Conservation (phyloP, 2,797 vertebrate genomes). For the Epinephelus malabaricus region DNA sequence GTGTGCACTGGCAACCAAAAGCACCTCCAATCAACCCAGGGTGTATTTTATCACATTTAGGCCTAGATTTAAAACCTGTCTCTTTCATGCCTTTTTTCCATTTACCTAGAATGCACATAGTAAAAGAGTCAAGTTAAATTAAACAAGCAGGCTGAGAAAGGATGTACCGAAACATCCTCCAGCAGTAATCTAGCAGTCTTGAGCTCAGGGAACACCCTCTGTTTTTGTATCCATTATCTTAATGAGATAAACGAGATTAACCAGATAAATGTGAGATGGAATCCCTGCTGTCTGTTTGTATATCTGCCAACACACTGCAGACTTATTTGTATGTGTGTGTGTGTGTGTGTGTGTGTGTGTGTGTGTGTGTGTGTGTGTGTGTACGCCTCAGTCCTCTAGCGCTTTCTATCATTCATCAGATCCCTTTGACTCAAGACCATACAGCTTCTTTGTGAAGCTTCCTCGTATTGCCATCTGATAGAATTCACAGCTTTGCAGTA, state of each 20-base stretch:
- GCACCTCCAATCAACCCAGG: neutral
- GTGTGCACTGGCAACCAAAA: neutral
- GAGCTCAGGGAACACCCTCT: slow-evolving; percentile 41
- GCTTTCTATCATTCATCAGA: slow-evolving; percentile 5
- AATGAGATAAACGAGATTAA: slow-evolving; percentile 66
- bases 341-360: neutral
- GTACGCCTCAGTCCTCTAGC: neutral
- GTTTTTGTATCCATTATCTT: slow-evolving; percentile 56
- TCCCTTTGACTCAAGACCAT: neutral
- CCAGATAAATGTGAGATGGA: slow-evolving; percentile 54
- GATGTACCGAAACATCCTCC: slow-evolving; percentile 6
- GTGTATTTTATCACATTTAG: neutral
- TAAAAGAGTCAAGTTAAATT: slow-evolving; percentile 1
- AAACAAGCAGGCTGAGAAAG: slow-evolving; percentile 14
- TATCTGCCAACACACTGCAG: slow-evolving; percentile 35
- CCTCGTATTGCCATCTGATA: neutral
- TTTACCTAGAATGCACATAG: neutral
- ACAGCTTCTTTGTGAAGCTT: neutral
- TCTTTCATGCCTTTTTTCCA: neutral
- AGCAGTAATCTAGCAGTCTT: slow-evolving; percentile 37
- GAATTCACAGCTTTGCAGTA: neutral
- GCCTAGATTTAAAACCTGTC: neutral
- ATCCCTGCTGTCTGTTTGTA: slow-evolving; percentile 43
- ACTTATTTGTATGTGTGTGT: neutral
- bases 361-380: neutral